These are phyloP conservation scores for Ectropis crepuscularia DNA, from an alignment of 2,888 invertebrate species.

Conservation along the genomic window DNA sequence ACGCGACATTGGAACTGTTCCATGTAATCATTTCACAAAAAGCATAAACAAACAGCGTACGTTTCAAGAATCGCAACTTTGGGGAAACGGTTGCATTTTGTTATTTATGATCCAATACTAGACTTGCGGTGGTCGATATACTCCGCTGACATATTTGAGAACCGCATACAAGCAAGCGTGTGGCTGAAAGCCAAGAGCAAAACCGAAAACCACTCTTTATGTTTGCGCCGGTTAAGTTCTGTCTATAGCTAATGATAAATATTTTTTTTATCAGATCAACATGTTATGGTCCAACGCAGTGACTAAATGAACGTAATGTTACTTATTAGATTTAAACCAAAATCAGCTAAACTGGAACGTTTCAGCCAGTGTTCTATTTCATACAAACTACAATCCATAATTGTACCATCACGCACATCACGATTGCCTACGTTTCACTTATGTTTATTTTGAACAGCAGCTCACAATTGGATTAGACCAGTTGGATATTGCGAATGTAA, in stretches of 20 bases:
- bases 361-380: not conserved
- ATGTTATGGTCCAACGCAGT: too few species aligned
- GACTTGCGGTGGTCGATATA: constrained; percentile 30
- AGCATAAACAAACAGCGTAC: constrained; percentile 41
- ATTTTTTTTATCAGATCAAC: too few species aligned
- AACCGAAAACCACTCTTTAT: constrained; percentile 48
- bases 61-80: constrained; percentile 44
- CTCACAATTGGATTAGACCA: constrained; percentile 30
- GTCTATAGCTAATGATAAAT: constrained; percentile 40
- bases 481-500: constrained; percentile 32
- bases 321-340: not conserved
- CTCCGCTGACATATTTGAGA: constrained; percentile 43
- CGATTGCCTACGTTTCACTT: constrained; percentile 27
- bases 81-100: constrained; percentile 35
- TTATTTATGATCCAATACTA: constrained; percentile 48
- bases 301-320: too few species aligned
- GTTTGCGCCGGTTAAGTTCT: constrained; percentile 12
- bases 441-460: constrained; percentile 25
- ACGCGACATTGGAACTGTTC: constrained; percentile 22
- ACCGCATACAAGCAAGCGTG: constrained; percentile 43
- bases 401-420: constrained; percentile 32
- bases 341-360: constrained; percentile 3
- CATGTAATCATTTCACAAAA: constrained; percentile 33
- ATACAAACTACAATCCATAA: constrained; percentile 4
- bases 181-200: constrained; percentile 57